Percentiles rank a stretch among this genome's conserved stretches.
phyloP scores from a whole-genome alignment of 2,113 vertebrate genomes.

The Misgurnus mizolepis region DNA sequence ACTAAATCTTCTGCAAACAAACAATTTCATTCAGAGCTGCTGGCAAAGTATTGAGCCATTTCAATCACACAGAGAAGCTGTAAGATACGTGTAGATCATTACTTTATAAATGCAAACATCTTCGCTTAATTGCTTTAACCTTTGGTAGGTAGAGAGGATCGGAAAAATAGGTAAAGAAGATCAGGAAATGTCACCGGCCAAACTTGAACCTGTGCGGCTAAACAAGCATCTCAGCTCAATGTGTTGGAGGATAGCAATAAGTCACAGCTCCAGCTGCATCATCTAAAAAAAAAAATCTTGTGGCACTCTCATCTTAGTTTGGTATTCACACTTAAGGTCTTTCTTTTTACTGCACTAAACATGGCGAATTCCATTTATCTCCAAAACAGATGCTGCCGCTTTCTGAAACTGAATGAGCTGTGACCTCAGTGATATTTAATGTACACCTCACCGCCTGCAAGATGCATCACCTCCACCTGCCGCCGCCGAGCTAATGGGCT shows the following conservation, averaged over 20 bases:
- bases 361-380: constrained; percentile 1
- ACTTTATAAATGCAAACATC: too few species aligned
- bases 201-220: too few species aligned
- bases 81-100: too few species aligned
- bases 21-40: not conserved
- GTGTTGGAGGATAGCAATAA: not conserved
- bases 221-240: not conserved
- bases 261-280: not conserved
- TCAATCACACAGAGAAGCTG: not conserved
- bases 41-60: not conserved
- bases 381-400: not conserved
- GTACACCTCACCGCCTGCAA: constrained; percentile 10
- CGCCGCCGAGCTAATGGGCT: not conserved
- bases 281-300: not conserved
- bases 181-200: too few species aligned
- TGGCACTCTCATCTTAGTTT: not conserved
- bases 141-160: too few species aligned
- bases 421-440: constrained; percentile 26
- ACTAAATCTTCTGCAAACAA: constrained; percentile 5
- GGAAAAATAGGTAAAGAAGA: too few species aligned
- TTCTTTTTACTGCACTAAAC: constrained; percentile 9
- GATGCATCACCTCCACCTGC: constrained; percentile 11
- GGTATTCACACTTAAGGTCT: not conserved
- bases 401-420: constrained; percentile 21
- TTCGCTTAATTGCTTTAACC: too few species aligned